Conservation (phyloP, 35 echinoderm and acorn worm species). For the Diadema setosum region DNA sequence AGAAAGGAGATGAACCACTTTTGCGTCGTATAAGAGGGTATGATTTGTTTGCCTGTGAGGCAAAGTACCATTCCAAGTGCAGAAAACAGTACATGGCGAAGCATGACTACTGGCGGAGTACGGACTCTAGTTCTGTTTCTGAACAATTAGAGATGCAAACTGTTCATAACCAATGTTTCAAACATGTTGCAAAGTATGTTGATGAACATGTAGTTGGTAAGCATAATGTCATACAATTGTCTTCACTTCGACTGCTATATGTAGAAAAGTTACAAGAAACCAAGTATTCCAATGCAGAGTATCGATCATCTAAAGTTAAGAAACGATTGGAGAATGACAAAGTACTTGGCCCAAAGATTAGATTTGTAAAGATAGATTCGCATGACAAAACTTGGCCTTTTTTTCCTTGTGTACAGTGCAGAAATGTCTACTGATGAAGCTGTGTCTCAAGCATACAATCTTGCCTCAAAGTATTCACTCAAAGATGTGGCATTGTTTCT, state of each 20-base stretch:
- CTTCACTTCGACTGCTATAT: background rate
- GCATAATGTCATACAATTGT: background rate
- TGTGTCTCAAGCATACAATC: conserved; percentile 13
- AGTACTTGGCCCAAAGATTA: background rate
- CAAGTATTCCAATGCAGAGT: background rate
- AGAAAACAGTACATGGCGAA: background rate
- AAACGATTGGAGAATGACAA: background rate
- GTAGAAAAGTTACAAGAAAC: background rate
- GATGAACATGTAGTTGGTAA: background rate
- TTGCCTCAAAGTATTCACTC: background rate
- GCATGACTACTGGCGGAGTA: background rate
- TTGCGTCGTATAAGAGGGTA: background rate
- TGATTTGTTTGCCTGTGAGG: conserved; percentile 40
- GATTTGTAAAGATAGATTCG: conserved; percentile 27
- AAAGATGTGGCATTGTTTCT: conserved; percentile 16
- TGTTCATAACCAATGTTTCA: background rate
- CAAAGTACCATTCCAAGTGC: background rate
- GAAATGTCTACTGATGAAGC: conserved; percentile 12
- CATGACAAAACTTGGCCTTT: background rate
- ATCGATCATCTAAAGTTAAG: background rate
- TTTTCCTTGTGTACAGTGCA: background rate
- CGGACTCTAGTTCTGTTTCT: background rate
- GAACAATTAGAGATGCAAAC: background rate
- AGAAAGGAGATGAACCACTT: background rate
- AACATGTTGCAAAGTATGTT: background rate